Evolutionary conservation across 2,113 vertebrate species (phyloP).

Genomic region (Corythaixoides concolor): DNA sequence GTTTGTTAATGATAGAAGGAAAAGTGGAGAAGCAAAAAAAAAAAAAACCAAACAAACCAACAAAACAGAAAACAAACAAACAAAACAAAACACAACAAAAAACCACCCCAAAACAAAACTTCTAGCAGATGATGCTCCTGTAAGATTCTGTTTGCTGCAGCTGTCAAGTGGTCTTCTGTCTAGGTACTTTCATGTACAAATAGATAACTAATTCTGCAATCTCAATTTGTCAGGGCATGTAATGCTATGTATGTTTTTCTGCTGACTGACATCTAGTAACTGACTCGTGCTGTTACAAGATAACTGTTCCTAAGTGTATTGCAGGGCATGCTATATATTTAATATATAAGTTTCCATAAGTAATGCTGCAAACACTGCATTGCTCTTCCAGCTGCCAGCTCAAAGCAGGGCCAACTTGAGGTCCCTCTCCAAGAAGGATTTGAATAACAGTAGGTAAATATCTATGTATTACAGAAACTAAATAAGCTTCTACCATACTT

Average conservation of each 20-base stretch:
- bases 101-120: not conserved
- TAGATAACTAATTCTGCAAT: not conserved
- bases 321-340: not conserved
- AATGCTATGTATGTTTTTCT: not conserved
- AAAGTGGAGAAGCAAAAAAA: not conserved
- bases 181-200: not conserved
- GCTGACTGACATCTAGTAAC: not conserved
- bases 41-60: too few relatives aligned
- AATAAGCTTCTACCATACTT: not conserved
- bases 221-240: not conserved
- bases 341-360: not conserved
- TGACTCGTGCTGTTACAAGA: not conserved
- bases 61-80: too few relatives aligned
- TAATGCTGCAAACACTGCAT: not conserved
- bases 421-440: not conserved
- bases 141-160: too few relatives aligned
- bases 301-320: not conserved
- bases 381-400: not conserved
- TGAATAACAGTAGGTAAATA: not conserved
- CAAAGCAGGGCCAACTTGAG: fast-evolving
- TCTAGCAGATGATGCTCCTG: not conserved
- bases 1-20: not conserved
- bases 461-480: not conserved
- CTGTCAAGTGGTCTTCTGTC: fast-evolving
- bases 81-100: too few relatives aligned